phyloP scores from a whole-genome alignment of 2,113 vertebrate genomes.

The western clawed frog (Xenopus tropicalis) region UCB_Xtro_10.0 CM004450.2:29935001-29935500 shows the following conservation, averaged over 20 bases:
- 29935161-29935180: not conserved
- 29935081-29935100: conserved; percentile 43
- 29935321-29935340: no score
- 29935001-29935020: conserved; percentile 91
- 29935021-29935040: conserved; percentile 95
- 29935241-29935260: not conserved
- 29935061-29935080: conserved; percentile 63
- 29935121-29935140: conserved; percentile 26
- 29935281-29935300: no score
- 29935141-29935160: not conserved
- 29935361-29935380: no score
- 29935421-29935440: no score
- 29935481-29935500: no score
- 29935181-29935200: not conserved
- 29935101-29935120: conserved; percentile 34
- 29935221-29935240: not conserved
- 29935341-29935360: no score
- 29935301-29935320: no score
- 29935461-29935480: no score
- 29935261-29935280: no score
- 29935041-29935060: conserved; percentile 88
- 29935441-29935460: no score
- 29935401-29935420: no score
- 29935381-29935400: no score
- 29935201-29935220: not conserved